Base-by-base conservation (phyloP, 2,113 vertebrate species). In the Nyctibius bracteatus region DNA sequence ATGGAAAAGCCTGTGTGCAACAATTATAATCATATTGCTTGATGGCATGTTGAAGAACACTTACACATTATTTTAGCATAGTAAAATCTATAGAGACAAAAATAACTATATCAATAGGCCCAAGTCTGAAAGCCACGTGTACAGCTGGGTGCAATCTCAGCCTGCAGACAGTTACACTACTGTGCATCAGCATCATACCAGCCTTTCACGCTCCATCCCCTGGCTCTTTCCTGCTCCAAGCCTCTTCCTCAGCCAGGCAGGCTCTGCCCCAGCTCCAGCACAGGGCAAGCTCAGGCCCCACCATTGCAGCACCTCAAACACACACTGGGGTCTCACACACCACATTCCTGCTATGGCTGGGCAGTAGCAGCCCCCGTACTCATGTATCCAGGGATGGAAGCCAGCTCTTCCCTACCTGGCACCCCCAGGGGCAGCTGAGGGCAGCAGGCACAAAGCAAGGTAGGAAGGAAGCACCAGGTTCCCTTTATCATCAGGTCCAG, bases 241-340 rank as follows among this genome's bases (percentile, higher is more conserved):
- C 43, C n/a, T 28, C 39, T 6, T 1, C 7, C 13, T 83, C 67
- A 70, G 58, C 39, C 58, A 73, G 30, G 27, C 30, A 54, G 55
- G 41, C 27, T 73, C 58, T 51, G 10, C 39, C 54, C 5, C 1
- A 73, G 10, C 39, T 35, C 39, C 44, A 81, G 49, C 51, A 27
- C 10, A 14, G 22, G 37, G 41, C 31, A 61, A 79, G 7, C 24
- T 63, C 4, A 0, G 27, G 43, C 8, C 19, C 20, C 59, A 73
- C 37, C 24, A 22, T 24, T 4, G 2, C 25, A 74, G 63, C 33
- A 63, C 23, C 33, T 55, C 52, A 54, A n/a, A 57, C 25, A 14
- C 5, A 0, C 5, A 4, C 24, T 2, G 10, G 8, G 28, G 43
- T 55, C 61, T 39, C 19, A 21, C 1, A 3, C 9, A 4, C 31